A percentile compares a stretch with the other conserved stretches of the same genome.
Evolutionary conservation across 2,888 invertebrate genomes (phyloP).

Genomic region (Trimorus sp.): DNA sequence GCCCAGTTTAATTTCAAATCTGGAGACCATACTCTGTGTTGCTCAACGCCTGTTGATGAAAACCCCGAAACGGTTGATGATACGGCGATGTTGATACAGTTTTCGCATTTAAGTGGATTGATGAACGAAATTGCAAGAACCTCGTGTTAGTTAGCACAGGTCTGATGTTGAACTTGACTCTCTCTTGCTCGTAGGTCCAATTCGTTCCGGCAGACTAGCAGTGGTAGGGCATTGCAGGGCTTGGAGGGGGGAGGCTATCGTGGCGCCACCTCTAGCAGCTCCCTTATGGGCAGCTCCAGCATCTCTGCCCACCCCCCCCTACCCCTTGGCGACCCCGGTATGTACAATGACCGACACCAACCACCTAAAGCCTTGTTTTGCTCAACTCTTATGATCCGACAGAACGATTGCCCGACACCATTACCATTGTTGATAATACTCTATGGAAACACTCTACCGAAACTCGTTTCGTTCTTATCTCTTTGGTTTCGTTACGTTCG

Average conservation of each 20-base stretch:
- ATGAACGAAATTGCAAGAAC: conserved; percentile 68
- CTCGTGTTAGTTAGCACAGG: conserved; percentile 79
- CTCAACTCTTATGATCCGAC: conserved; percentile 60
- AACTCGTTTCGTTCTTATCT: not conserved
- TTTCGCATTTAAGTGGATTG: conserved; percentile 3
- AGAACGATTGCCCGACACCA: not conserved
- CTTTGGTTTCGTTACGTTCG: not conserved
- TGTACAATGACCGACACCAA: conserved; percentile 81
- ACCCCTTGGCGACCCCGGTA: conserved; percentile 88
- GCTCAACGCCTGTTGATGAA: not conserved
- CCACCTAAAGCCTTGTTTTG: conserved; percentile 71
- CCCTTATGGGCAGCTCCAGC: conserved; percentile 90
- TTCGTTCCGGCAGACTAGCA: conserved; percentile 92
- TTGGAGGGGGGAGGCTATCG: conserved; percentile 87
- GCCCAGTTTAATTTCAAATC: too few relatives aligned
- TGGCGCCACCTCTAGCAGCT: conserved; percentile 83
- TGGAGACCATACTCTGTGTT: too few relatives aligned
- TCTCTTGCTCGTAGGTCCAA: conserved; percentile 91
- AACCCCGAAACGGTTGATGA: too few relatives aligned
- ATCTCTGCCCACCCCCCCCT: conserved; percentile 97
- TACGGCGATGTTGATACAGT: too few relatives aligned
- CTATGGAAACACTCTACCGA: too few relatives aligned
- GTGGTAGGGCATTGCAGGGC: conserved; percentile 83
- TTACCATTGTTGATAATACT: not conserved
- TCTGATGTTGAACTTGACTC: conserved; percentile 82